These are phyloP conservation scores for Amphipyra berbera DNA, from an alignment of 2,888 invertebrate genomes.

Conservation along the genomic window DNA sequence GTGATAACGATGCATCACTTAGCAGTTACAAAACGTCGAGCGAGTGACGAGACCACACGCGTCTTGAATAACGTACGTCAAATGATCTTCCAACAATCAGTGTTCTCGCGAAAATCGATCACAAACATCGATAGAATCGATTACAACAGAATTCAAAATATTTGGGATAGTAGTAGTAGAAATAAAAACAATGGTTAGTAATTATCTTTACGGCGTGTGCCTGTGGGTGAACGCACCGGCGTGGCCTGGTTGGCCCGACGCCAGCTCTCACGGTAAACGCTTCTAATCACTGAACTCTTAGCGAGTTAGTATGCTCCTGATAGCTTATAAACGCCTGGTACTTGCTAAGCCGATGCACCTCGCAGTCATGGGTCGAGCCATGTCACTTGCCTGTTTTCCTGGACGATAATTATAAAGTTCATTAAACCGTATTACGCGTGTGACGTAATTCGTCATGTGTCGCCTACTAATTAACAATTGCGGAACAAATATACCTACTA, in stretches of 20 bases:
- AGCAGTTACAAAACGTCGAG: slow-evolving; percentile 35
- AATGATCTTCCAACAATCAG: slow-evolving; percentile 18
- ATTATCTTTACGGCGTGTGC: slow-evolving; percentile 74
- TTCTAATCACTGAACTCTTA: slow-evolving; percentile 84
- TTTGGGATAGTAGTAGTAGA: slow-evolving; percentile 70
- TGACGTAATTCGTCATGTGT: slow-evolving; percentile 50
- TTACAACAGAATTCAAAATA: slow-evolving; percentile 29
- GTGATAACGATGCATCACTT: slow-evolving; percentile 40
- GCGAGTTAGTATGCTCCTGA: slow-evolving; percentile 82
- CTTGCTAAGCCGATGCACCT: slow-evolving; percentile 72
- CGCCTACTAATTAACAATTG: slow-evolving; percentile 43
- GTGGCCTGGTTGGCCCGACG: slow-evolving; percentile 85
- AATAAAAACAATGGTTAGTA: slow-evolving; percentile 80
- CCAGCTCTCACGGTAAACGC: slow-evolving; percentile 87
- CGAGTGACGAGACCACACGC: slow-evolving; percentile 41
- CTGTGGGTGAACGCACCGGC: slow-evolving; percentile 85
- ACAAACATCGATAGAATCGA: slow-evolving; percentile 16
- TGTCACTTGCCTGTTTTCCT: slow-evolving; percentile 48
- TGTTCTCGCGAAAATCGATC: slow-evolving; percentile 28
- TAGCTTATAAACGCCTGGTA: slow-evolving; percentile 85
- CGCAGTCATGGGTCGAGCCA: slow-evolving; percentile 60
- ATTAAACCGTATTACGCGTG: slow-evolving; percentile 51
- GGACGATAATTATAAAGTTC: slow-evolving; percentile 56
- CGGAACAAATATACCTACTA: slow-evolving; percentile 27
- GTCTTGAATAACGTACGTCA: slow-evolving; percentile 31